Conservation (phyloP, 2,888 invertebrate species). For the Dynastes hyllus region DNA sequence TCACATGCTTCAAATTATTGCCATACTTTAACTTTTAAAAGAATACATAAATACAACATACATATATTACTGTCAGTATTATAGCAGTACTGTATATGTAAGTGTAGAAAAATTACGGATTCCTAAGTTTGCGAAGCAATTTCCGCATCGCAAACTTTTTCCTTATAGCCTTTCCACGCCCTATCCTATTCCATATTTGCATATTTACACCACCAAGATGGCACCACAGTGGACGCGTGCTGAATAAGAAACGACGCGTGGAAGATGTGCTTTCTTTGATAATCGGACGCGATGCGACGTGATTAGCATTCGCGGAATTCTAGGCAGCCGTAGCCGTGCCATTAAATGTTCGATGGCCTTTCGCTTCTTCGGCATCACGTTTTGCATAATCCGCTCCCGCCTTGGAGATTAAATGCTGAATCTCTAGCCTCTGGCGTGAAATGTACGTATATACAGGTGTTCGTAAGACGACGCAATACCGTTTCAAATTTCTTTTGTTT, state of each 20-base stretch:
- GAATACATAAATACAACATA: too few species aligned
- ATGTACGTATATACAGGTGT: too few species aligned
- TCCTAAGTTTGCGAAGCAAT: neutral
- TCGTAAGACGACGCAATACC: too few species aligned
- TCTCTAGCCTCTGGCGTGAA: too few species aligned
- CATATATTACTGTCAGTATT: too few species aligned
- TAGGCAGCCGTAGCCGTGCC: neutral
- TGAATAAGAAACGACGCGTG: too few species aligned
- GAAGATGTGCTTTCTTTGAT: constrained; percentile 3
- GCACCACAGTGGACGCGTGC: too few species aligned
- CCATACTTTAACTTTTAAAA: too few species aligned
- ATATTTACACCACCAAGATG: too few species aligned
- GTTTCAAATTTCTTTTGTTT: too few species aligned
- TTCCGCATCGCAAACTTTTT: constrained; percentile 10
- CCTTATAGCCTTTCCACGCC: neutral
- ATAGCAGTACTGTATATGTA: too few species aligned
- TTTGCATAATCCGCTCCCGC: neutral
- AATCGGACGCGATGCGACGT: neutral
- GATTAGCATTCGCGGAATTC: constrained; percentile 13
- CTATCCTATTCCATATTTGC: neutral
- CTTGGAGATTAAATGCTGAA: neutral
- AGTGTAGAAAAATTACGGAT: neutral
- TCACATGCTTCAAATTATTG: too few species aligned
- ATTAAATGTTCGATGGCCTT: constrained; percentile 13
- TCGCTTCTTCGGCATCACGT: neutral